Base-by-base conservation (phyloP, 2,113 vertebrate species). In the Proteles cristata region DNA sequence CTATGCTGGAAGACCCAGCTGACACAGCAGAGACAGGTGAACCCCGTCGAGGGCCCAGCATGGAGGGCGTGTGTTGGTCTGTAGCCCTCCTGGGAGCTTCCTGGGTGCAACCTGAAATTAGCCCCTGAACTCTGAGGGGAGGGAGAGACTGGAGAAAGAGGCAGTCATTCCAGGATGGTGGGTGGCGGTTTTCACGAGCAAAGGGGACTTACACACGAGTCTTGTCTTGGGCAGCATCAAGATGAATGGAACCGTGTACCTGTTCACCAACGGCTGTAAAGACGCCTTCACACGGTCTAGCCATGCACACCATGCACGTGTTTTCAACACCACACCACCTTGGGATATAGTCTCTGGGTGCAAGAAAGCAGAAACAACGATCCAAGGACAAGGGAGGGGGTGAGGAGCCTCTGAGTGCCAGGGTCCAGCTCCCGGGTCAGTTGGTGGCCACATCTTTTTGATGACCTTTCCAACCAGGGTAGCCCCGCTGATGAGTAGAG, bases 31-130 rank as follows among this genome's bases (percentile, higher is more conserved):
- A 53, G 50, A 58, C 74, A n/a, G 15, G 39, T 15, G 4, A 45
- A 16, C 7, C 16, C n/a, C 39, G 5, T 11, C 7, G 4, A 12
- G 28, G 9, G 35, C n/a, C 39, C 48, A 28, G 68, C 7, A 0
- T 8, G 50, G 58, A 28, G 21, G 7, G 9, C 14, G 23, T 26
- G 25, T 45, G 74, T 17, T 28, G 74, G 26, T 31, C 28, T 45
- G 3, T 77, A 48, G 17, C 7, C 26, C 74, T 48, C 43, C 74
- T 77, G 43, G 43, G 74, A 31, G 74, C 26, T 77, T 77, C 74
- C 43, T 15, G 14, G 26, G 26, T 31, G 15, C 45, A 31, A 28
- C 17, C 43, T 16, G 43, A 77, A 48, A 31, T 28, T 26, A 31
- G 45, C 43, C 7, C 74, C 26, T 77, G 74, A 28, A 7, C 73